Percentiles rank a stretch among this genome's conserved stretches.
Conservation (phyloP, 2,113 vertebrate genomes). For the Ariopsis seemanni region DNA sequence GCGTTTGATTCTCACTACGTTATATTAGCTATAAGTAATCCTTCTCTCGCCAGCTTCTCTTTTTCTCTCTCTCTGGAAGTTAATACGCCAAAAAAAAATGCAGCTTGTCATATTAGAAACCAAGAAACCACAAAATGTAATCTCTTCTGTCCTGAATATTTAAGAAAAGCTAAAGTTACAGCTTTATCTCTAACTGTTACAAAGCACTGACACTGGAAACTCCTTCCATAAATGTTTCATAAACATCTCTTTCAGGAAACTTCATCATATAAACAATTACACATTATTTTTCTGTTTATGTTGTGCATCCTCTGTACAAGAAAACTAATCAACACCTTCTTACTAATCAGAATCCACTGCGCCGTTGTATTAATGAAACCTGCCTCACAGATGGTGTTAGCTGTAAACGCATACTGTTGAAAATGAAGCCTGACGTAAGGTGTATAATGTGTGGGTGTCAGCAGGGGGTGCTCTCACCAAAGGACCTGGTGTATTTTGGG, state of each 20-base stretch:
- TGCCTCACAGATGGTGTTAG: neutral
- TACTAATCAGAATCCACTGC: too few species aligned
- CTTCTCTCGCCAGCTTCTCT: too few species aligned
- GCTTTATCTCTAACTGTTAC: neutral
- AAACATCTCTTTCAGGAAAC: neutral
- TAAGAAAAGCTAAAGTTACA: too few species aligned
- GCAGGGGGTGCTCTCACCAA: slow-evolving; percentile 78
- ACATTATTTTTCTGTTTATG: too few species aligned
- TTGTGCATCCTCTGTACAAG: neutral
- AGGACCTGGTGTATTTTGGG: slow-evolving; percentile 90
- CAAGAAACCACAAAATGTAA: too few species aligned
- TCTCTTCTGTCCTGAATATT: too few species aligned
- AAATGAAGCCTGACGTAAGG: neutral
- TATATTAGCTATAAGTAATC: too few species aligned
- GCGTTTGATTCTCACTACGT: too few species aligned
- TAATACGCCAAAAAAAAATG: too few species aligned
- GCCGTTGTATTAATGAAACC: neutral
- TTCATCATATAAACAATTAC: neutral
- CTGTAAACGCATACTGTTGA: neutral
- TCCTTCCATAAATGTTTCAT: neutral
- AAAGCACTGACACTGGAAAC: neutral
- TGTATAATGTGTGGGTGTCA: slow-evolving; percentile 46
- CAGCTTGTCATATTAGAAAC: too few species aligned
- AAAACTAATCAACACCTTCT: neutral
- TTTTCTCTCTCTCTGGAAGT: too few species aligned